Evolutionary conservation across 2,113 vertebrate genomes (phyloP).

Genomic region (Albula glossodonta): DNA sequence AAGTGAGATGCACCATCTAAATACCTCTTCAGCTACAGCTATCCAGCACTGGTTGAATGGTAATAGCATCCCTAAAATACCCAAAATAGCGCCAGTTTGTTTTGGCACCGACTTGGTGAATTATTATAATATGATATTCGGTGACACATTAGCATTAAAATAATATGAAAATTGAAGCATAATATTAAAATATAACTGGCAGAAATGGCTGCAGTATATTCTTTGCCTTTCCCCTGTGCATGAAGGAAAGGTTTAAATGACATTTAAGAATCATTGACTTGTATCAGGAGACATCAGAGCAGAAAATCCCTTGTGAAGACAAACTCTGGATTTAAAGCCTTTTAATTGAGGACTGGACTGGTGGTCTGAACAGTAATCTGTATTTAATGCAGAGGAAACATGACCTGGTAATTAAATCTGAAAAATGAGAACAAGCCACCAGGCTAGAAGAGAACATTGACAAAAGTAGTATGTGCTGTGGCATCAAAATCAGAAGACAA

Average conservation of each 20-base stretch:
- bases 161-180: no score
- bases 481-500: no score
- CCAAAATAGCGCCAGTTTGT: no score
- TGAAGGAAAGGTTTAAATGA: background rate
- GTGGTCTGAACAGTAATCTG: conserved; percentile 29
- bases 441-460: conserved; percentile 13
- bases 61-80: no score
- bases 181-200: background rate
- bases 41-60: no score
- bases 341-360: conserved; percentile 38
- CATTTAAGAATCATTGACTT: conserved; percentile 27
- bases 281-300: conserved; percentile 26
- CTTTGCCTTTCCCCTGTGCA: background rate
- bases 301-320: conserved; percentile 39
- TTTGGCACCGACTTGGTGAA: no score
- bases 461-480: background rate
- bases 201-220: background rate
- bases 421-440: conserved; percentile 18
- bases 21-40: no score
- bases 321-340: conserved; percentile 23
- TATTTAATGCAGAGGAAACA: conserved; percentile 44
- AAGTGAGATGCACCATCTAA: no score
- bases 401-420: conserved; percentile 34
- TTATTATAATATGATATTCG: no score
- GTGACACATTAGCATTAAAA: no score